Conservation (phyloP, 2,888 invertebrate genomes). For the Himalopsyche tibetana region DNA sequence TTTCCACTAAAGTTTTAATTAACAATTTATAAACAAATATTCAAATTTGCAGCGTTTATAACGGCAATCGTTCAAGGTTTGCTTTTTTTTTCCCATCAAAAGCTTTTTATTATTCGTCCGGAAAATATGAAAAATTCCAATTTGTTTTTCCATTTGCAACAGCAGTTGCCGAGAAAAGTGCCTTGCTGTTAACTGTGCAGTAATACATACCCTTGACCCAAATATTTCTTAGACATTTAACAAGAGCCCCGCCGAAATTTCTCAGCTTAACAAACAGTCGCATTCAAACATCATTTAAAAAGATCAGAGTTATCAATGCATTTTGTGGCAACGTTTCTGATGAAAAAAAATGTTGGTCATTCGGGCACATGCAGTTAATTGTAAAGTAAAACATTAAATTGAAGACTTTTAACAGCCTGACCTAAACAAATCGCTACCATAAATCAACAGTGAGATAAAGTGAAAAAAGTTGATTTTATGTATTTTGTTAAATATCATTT, state of each 20-base stretch:
- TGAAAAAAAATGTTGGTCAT: too few relatives aligned
- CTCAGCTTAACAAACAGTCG: background rate
- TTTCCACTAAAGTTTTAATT: too few relatives aligned
- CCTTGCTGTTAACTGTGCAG: constrained; percentile 6
- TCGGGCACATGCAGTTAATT: too few relatives aligned
- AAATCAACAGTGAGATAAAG: too few relatives aligned
- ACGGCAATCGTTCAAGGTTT: background rate
- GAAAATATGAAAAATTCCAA: constrained; percentile 23
- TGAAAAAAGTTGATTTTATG: too few relatives aligned
- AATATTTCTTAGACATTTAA: background rate
- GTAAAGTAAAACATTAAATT: too few relatives aligned
- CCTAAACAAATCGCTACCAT: too few relatives aligned
- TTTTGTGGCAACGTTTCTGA: too few relatives aligned
- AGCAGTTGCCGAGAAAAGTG: background rate
- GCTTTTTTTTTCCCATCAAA: background rate
- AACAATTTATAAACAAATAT: too few relatives aligned
- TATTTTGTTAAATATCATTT: too few relatives aligned
- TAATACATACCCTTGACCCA: constrained; percentile 8
- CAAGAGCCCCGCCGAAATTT: background rate
- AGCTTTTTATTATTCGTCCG: background rate
- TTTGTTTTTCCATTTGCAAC: constrained; percentile 5
- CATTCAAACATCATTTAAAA: background rate
- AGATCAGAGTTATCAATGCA: too few relatives aligned
- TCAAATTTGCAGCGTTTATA: background rate
- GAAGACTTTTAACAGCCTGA: too few relatives aligned